A percentile compares a stretch with the other conserved stretches of the same genome.
Evolutionary conservation across 2,888 invertebrate genomes (phyloP).

Genomic region (Drosophila flavopinicola): DNA sequence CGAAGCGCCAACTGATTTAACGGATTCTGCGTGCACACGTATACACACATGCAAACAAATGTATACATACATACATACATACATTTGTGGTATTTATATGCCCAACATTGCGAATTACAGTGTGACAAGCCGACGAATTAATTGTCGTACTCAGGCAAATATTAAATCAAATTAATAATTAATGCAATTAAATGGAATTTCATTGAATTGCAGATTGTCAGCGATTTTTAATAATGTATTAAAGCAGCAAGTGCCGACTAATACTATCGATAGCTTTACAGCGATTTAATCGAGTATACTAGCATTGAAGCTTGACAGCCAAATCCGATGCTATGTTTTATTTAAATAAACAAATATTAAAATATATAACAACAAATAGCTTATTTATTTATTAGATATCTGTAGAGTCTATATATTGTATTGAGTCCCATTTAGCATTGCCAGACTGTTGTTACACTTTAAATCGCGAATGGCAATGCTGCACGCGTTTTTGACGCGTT

Average conservation of each 20-base stretch:
- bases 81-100: background rate
- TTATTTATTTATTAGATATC: too few relatives aligned
- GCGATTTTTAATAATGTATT: too few relatives aligned
- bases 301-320: too few relatives aligned
- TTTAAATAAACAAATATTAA: too few relatives aligned
- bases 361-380: too few relatives aligned
- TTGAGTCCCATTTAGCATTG: too few relatives aligned
- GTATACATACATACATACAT: background rate
- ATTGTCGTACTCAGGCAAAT: constrained; percentile 3
- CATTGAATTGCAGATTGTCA: background rate
- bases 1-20: constrained; percentile 30
- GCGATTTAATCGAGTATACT: background rate
- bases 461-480: constrained; percentile 12
- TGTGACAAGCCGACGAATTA: constrained; percentile 3
- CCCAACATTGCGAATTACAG: background rate
- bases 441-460: background rate
- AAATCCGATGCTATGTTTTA: too few relatives aligned
- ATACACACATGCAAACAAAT: background rate
- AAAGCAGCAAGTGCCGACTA: too few relatives aligned
- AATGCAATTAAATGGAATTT: constrained; percentile 4
- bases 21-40: background rate
- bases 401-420: too few relatives aligned
- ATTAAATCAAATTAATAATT: constrained; percentile 5
- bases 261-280: background rate
- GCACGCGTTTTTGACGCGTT: constrained; percentile 32